Percentiles rank a stretch among this genome's conserved stretches.
Evolutionary conservation across 2,797 vertebrate genomes (phyloP).

Genomic region (Mormyrus hasselquistii): DNA sequence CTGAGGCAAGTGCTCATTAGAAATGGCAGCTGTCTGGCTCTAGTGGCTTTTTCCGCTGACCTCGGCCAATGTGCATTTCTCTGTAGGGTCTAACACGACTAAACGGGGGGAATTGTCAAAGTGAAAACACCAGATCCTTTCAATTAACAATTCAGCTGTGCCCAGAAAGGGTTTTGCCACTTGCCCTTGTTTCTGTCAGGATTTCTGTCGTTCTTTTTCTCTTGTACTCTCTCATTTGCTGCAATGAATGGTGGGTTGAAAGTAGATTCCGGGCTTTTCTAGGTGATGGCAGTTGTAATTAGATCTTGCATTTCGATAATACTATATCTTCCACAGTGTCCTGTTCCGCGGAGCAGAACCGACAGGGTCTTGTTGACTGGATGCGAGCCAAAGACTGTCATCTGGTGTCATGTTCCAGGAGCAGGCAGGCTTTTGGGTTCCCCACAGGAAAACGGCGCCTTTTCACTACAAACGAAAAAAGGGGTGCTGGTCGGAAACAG

Average conservation of each 20-base stretch:
- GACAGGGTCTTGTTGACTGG: background rate
- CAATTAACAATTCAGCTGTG: constrained; percentile 55
- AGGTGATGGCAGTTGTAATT: background rate
- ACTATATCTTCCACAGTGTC: background rate
- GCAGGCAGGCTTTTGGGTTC: background rate
- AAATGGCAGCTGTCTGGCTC: constrained; percentile 27
- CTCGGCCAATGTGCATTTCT: constrained; percentile 40
- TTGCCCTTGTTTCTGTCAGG: constrained; percentile 15
- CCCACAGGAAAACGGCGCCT: background rate
- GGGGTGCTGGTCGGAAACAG: background rate
- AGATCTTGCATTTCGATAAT: background rate
- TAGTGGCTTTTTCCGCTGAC: constrained; percentile 50
- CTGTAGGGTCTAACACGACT: constrained; percentile 46
- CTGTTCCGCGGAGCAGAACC: background rate
- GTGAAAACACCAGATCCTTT: constrained; percentile 49
- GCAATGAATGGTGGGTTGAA: background rate
- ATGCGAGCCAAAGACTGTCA: background rate
- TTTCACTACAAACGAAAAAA: background rate
- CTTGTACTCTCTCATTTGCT: background rate
- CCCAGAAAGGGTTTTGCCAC: constrained; percentile 33
- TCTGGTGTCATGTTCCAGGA: background rate
- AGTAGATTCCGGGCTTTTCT: background rate
- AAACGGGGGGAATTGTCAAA: constrained; percentile 50
- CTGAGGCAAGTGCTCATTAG: constrained; percentile 33
- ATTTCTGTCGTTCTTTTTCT: constrained; percentile 10